A percentile compares a stretch with the other conserved stretches of the same genome.
Evolutionary conservation across 30 jellyfish, hydroid and myxozoan genomes (phyloP).

Genomic region (Rhopilema esculentum): DNA sequence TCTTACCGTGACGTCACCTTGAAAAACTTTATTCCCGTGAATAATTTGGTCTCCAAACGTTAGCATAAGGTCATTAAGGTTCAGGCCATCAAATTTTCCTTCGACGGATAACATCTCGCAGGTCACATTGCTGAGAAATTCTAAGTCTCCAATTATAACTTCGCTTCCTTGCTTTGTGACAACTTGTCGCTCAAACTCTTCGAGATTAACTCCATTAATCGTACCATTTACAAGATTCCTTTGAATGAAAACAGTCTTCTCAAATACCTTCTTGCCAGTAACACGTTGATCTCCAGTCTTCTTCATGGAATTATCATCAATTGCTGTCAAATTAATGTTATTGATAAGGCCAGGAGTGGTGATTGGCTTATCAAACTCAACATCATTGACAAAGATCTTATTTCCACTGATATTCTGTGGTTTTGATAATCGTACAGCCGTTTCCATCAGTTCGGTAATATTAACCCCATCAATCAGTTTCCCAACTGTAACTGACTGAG

Average conservation of each 20-base stretch:
- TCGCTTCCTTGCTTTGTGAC: slow-evolving; percentile 38
- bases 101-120: slow-evolving; percentile 15
- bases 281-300: slow-evolving; percentile 67
- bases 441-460: slow-evolving; percentile 60
- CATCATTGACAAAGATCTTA: slow-evolving; percentile 55
- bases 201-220: slow-evolving; percentile 56
- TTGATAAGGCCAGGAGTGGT: slow-evolving; percentile 79
- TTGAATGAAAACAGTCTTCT: slow-evolving; percentile 20
- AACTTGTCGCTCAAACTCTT: slow-evolving; percentile 37
- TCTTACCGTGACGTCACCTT: background rate
- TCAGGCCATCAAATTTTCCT: slow-evolving; percentile 58
- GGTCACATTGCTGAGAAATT: slow-evolving; percentile 41
- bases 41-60: slow-evolving; percentile 70
- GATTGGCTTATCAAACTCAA: slow-evolving; percentile 50
- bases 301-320: slow-evolving; percentile 59
- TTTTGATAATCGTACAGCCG: slow-evolving; percentile 63
- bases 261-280: slow-evolving; percentile 40
- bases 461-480: slow-evolving; percentile 79
- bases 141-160: slow-evolving; percentile 55
- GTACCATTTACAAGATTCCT: slow-evolving; percentile 40
- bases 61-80: slow-evolving; percentile 51
- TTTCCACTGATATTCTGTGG: slow-evolving; percentile 70
- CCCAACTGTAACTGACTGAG: slow-evolving; percentile 70
- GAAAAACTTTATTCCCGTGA: slow-evolving; percentile 48
- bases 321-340: slow-evolving; percentile 51